Base-by-base conservation (phyloP, 2,888 invertebrate species). In the Diarsia rubi region DNA sequence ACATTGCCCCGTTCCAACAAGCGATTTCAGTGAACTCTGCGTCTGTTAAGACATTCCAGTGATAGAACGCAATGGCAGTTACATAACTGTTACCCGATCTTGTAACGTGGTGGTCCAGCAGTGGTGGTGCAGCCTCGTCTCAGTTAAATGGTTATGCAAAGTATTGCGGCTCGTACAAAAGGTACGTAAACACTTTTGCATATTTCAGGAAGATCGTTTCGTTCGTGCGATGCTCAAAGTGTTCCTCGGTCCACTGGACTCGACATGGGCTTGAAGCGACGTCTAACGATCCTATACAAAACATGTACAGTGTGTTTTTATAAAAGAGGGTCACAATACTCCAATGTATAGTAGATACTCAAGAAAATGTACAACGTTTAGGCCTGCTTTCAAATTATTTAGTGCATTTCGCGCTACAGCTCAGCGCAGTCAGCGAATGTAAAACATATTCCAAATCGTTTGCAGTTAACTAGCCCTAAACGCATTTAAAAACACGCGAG, bases 161-260 rank as follows among this genome's bases (percentile, higher is more conserved):
- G 70, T 86, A 57, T 75, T 37, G 62, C 62, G 71, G 60, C 59
- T 31, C 27, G 72, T 74, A 71, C 74, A 75, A 86, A 86, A 81
- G 84, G 73, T 73, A 78, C 80, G 69, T 75, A 81, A 84, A 86
- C 84, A 84, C 67, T 75, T 86, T 84, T 77, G 81, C 85, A 85
- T 85, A 85, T 86, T 84, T 84, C 78, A 79, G 73, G 57, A 69
- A 77, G 75, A 83, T 74, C 67, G 71, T 79, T 73, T 84, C 73
- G 54, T 67, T 68, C 49, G 45, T 27, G 31, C 37, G 52, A 65
- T 63, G 57, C 71, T 70, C 65, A 76, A 76, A 66, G 69, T 47
- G 62, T 47, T 59, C 31, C 59, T 27, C 68, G 69, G 78, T 69
- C 59, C 69, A 73, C 64, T 64, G 66, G 31, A 73, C 45, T 31